These are phyloP conservation scores for Bufo gargarizans DNA, from an alignment of 2,113 vertebrate genomes.

Conservation along the genomic window DNA sequence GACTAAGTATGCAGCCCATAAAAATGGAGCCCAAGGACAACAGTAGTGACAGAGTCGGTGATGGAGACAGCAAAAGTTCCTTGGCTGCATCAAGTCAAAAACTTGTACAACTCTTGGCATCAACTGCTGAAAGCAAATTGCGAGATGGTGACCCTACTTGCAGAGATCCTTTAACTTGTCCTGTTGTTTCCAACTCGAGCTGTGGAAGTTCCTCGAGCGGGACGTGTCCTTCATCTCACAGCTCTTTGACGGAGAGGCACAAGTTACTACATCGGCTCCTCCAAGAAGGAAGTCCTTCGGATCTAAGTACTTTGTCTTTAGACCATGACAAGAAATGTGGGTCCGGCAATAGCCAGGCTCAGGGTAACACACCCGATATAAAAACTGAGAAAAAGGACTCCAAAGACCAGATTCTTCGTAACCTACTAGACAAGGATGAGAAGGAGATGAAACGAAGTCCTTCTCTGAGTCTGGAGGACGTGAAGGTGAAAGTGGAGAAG, in stretches of 20 bases:
- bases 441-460: conserved; percentile 84
- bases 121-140: conserved; percentile 74
- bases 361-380: conserved; percentile 59
- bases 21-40: conserved; percentile 78
- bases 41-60: conserved; percentile 68
- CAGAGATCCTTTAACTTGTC: conserved; percentile 72
- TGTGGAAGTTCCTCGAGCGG: conserved; percentile 68
- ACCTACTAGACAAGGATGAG: conserved; percentile 92
- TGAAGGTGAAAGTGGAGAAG: conserved; percentile 89
- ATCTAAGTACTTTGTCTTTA: conserved; percentile 71
- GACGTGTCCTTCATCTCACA: conserved; percentile 88
- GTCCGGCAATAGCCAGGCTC: conserved; percentile 63
- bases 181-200: conserved; percentile 62
- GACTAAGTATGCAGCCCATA: conserved; percentile 70
- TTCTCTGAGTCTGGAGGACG: conserved; percentile 85
- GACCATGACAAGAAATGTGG: conserved; percentile 82
- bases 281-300: conserved; percentile 89
- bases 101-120: conserved; percentile 83
- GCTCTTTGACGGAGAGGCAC: conserved; percentile 89
- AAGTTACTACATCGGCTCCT: conserved; percentile 93
- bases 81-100: conserved; percentile 77
- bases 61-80: conserved; percentile 73
- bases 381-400: conserved; percentile 80
- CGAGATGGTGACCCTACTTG: conserved; percentile 72
- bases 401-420: conserved; percentile 92